These are phyloP conservation scores for Penaeus chinensis DNA, from an alignment of 1,140 invertebrate species.

Conservation along the genomic window DNA sequence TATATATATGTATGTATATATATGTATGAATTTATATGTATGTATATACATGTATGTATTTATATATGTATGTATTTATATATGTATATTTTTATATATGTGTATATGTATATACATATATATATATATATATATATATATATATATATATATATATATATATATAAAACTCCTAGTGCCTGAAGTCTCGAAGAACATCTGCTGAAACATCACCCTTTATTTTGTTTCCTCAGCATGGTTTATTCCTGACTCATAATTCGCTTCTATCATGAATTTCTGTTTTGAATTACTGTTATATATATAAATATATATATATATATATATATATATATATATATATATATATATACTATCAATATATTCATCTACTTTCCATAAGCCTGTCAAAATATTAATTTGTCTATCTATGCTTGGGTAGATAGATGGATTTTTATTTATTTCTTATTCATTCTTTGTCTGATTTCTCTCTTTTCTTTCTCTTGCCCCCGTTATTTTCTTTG, in stretches of 20 bases:
- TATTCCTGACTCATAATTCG: too few species aligned
- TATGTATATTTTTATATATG: background rate
- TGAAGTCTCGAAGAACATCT: too few species aligned
- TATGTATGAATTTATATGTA: background rate
- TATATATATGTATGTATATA: background rate
- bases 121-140: constrained; percentile 24
- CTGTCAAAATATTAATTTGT: too few species aligned
- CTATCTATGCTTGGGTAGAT: too few species aligned
- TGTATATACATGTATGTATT: background rate
- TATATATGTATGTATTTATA: background rate
- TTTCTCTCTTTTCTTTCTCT: too few species aligned
- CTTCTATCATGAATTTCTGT: too few species aligned
- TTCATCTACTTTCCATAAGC: too few species aligned
- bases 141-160: constrained; percentile 7
- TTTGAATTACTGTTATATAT: background rate
- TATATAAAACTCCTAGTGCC: background rate
- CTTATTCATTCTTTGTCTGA: too few species aligned
- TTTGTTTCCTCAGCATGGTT: too few species aligned
- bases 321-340: constrained; percentile 14
- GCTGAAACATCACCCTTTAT: too few species aligned
- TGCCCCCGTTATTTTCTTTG: too few species aligned
- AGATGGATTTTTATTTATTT: too few species aligned
- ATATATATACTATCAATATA: background rate
- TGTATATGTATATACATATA: background rate
- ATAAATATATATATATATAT: constrained; percentile 2